Evolutionary conservation across 2,888 invertebrate species (phyloP), one percentile per base, ranked within the genome.

Genomic region (Electrophaes corylata): DNA sequence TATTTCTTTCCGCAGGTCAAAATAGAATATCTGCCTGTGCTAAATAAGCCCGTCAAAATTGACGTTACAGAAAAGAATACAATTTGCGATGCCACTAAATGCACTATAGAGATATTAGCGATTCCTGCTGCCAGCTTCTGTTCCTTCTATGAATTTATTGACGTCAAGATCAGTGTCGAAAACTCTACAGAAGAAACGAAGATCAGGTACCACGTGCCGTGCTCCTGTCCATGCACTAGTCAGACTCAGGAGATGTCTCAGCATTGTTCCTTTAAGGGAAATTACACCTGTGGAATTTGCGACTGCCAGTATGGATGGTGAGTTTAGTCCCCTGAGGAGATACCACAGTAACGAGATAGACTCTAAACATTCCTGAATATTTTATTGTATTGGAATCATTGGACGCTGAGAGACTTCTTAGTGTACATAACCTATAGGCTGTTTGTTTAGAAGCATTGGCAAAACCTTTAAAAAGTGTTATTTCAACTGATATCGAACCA

Each of bases 241-340:
- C 57, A 61, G 0, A 71, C 83, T 52, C 83, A 86, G 44, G 64
- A 50, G 1, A 81, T 86, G 20, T 92, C 94, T 0, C 35, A 64
- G 0, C 66, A 73, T 6, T 94, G 94, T 70, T 76, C 72, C 23
- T 58, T 65, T 0, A 78, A 84, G 52, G 95, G 95, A 0, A 91
- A 92, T 29, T 90, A 86, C 31, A 83, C 92, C 35, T 95, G 94
- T 72, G 95, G 95, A 0, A 84, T 92, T 8, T 96, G 96, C 78
- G 78, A 81, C 0, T 95, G 95, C 66, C 65, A 84, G 4, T 60
- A 72, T 2, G 92, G 84, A 57, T 84, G 88, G 83, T 92, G 79
- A 76, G 80, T 65, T 6, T 37, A 39, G 16, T n/a, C n/a, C n/a
- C n/a, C n/a, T n/a, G n/a, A n/a, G n/a, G n/a, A n/a, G n/a, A n/a